Evolutionary conservation across 2,113 vertebrate genomes (phyloP), one percentile per base, ranked within the genome.

Genomic region (Sylvilagus bachmani): DNA sequence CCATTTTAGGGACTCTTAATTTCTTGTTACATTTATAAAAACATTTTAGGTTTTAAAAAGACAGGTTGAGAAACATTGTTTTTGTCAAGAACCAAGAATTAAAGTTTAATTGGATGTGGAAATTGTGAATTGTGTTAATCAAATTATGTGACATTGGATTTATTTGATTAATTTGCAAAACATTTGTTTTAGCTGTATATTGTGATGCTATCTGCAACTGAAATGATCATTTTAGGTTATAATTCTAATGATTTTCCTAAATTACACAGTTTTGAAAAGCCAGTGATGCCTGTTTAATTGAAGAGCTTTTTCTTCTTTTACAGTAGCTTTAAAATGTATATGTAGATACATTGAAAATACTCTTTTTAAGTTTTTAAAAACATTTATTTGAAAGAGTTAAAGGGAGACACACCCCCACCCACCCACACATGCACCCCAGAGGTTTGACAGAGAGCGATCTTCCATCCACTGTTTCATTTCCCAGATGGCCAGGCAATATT

Each of bases 11-110:
- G 7, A 81, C 67, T 89, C 31, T 90, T 6, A 75, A 6, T 75
- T 71, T n/a, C n/a, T n/a, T 91, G 21, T 55, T 80, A 24, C 69
- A 27, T 88, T 88, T 79, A 89, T 79, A n/a, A 36, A 49, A 92
- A 81, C 22, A 49, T 67, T 66, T n/a, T 79, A 14, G 19, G 9
- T 71, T 74, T 51, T 80, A 91, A 70, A 93, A 74, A 44, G 44
- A 44, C 44, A 12, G 10, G 29, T 77, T 93, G 55, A 53, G 21
- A 91, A 17, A 61, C 24, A 92, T 6, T 70, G 75, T 77, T 81
- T 94, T 38, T 77, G 73, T 92, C 25, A 74, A 90, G 67, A 80
- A 67, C 22, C 14, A 91, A 85, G 31, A 36, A 58, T 16, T 67
- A 33, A 10, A 74, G 22, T 29, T 89, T 62, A 89, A 17, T 90